Base-by-base conservation (phyloP, 1,140 invertebrate genomes). In the Anagrus nilaparvatae region DNA sequence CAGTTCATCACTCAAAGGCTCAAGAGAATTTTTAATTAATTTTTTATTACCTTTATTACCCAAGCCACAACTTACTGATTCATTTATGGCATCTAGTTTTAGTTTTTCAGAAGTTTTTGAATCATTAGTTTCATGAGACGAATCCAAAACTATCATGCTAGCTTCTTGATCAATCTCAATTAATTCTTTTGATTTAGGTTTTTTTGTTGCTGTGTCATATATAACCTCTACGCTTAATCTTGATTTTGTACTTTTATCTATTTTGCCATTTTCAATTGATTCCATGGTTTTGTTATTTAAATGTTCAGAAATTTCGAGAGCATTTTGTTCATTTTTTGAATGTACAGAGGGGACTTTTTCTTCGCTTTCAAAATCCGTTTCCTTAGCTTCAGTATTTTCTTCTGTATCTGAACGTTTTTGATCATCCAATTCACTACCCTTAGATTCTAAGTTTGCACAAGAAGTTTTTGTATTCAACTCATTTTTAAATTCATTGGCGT, bases 91-190 rank as follows among this genome's bases (percentile, higher is more conserved):
- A 16, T 51, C 37, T 32, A 50, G 25, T 2, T 43, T 34, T 1
- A 17, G 53, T 3, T 48, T 51, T 2, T 49, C 46, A 1, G 41
- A 1, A 17, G 35, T 32, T 13, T 49, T 42, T 7, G 23, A 17
- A 7, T 37, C 41, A 1, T 23, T 44, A 3, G 46, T 42, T 6
- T 63, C 57, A n/a, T 55, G 51, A 3, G 56, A 58, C 1, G 49
- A 51, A 25, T 56, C 58, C 10, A 60, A 16, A 0, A 63, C 42
- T 4, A 60, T 55, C 13, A 53, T 58, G 5, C 60, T 55, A 4
- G 50, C 51, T 4, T 60, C 56, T 30, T 65, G 61, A 29, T 55
- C 51, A 5, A 65, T 61, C 30, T 65, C 58, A 3, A 66, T 56
- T 5, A 64, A 27, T 32, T 59, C 58, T 20, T 47, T 45, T 1